These are phyloP conservation scores for Pithys albifrons DNA, from an alignment of 2,113 vertebrate species.

Conservation along the genomic window DNA sequence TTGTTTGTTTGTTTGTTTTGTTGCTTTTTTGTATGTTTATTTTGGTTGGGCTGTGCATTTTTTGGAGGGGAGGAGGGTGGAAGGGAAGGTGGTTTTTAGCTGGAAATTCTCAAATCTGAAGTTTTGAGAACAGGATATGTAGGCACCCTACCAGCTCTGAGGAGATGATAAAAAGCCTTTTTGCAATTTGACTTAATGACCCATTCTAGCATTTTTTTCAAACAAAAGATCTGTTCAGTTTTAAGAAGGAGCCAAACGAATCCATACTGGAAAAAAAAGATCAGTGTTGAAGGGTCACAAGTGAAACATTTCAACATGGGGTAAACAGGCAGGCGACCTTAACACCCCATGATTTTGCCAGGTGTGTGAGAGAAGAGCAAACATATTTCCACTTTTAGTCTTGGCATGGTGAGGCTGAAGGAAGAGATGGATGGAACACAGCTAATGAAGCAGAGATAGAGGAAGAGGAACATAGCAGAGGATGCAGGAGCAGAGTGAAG, in stretches of 20 bases:
- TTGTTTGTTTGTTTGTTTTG: neutral
- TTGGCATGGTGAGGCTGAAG: neutral
- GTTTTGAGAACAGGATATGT: neutral
- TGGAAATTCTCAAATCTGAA: neutral
- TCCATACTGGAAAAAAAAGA: neutral
- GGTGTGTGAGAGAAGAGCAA: neutral
- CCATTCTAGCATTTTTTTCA: neutral
- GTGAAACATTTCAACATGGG: neutral
- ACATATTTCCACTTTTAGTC: neutral
- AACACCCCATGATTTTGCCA: neutral
- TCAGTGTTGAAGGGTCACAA: neutral
- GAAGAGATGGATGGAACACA: neutral
- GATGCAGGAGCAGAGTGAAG: neutral
- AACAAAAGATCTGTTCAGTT: neutral
- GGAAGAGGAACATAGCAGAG: neutral
- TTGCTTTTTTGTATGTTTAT: neutral
- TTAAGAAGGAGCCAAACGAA: neutral
- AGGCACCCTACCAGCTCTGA: neutral
- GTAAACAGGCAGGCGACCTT: neutral
- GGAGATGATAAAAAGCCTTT: neutral
- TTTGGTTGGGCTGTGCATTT: no score
- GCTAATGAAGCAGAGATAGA: neutral
- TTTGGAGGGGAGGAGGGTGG: fast-evolving
- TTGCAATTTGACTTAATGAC: neutral
- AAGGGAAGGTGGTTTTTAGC: neutral